Conservation (phyloP, 2,888 invertebrate genomes). For the Hoplodrina blanda region DNA sequence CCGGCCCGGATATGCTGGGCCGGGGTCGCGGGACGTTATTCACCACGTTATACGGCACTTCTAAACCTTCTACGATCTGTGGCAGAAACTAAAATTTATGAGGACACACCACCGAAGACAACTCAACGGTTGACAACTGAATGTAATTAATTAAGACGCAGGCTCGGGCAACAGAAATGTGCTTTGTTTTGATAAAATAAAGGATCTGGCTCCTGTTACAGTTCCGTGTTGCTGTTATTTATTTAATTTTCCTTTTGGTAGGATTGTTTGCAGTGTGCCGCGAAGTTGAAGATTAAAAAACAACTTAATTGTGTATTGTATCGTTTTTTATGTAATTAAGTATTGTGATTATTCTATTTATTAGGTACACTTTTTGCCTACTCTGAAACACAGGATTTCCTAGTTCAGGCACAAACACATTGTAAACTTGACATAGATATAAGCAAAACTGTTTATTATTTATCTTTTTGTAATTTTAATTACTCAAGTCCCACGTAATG, state of each 20-base stretch:
- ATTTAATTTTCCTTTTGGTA: conserved; percentile 26
- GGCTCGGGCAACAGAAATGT: conserved; percentile 61
- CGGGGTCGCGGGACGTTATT: no score
- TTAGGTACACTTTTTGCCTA: no score
- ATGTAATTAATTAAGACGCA: conserved; percentile 81
- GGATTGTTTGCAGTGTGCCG: not conserved
- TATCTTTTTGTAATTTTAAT: no score
- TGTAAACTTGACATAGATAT: no score
- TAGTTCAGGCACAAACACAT: no score
- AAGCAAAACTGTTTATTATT: no score
- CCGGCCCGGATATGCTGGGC: no score
- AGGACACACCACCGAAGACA: conserved; percentile 72
- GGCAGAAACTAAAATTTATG: conserved; percentile 74
- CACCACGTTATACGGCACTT: not conserved
- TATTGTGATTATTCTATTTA: no score
- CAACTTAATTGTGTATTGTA: no score
- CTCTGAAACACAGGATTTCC: no score
- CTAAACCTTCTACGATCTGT: conserved; percentile 51
- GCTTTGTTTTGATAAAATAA: conserved; percentile 67
- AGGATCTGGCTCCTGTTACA: conserved; percentile 42
- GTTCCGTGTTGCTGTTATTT: conserved; percentile 27
- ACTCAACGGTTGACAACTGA: conserved; percentile 76
- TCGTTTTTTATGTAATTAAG: no score
- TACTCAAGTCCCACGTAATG: no score
- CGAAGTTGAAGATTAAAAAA: not conserved